These are phyloP conservation scores for Pterocles gutturalis DNA, from an alignment of 2,113 vertebrate species.

Conservation along the genomic window DNA sequence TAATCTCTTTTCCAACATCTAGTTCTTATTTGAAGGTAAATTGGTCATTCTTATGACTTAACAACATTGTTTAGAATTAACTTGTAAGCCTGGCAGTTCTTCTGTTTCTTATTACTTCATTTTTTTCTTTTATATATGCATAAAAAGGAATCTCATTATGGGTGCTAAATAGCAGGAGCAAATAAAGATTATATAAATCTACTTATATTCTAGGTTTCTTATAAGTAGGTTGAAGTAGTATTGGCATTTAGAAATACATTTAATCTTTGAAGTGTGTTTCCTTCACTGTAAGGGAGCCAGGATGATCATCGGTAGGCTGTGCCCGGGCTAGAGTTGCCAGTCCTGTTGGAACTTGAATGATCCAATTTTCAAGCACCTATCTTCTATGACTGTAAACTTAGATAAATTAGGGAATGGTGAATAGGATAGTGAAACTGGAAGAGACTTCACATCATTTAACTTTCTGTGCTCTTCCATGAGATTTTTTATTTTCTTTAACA, in stretches of 20 bases:
- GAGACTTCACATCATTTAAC: background rate
- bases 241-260: background rate
- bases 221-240: background rate
- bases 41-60: background rate
- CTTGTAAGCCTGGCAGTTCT: background rate
- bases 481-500: background rate
- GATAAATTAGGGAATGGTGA: background rate
- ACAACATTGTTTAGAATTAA: background rate
- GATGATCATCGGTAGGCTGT: background rate
- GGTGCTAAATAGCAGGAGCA: background rate
- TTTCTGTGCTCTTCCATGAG: background rate
- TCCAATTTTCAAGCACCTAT: background rate
- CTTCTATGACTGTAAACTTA: background rate
- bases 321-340: background rate
- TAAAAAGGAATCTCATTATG: background rate
- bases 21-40: background rate
- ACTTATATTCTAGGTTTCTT: background rate
- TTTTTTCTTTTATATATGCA: background rate
- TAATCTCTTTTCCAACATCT: background rate
- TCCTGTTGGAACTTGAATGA: slow-evolving; percentile 44
- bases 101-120: background rate
- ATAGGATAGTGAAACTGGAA: background rate
- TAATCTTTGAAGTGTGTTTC: background rate
- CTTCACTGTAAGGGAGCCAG: background rate
- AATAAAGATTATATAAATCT: background rate